Evolutionary conservation across 2,888 invertebrate genomes (phyloP).

Genomic region (Andrena flavipes): DNA sequence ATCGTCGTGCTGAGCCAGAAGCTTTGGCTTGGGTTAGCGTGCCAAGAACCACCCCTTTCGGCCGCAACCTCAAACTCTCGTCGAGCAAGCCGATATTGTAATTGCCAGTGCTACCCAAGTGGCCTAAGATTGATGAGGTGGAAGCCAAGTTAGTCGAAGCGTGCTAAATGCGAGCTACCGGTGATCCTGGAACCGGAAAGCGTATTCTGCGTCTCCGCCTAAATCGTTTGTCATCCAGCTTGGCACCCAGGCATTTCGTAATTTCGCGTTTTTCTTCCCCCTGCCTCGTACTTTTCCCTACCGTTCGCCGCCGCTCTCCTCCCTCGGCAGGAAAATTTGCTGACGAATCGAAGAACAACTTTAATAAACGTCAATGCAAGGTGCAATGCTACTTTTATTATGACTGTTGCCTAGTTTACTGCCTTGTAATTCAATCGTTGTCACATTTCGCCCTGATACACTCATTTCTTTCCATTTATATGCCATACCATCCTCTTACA

Average conservation of each 20-base stretch:
- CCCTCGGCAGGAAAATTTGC: neutral
- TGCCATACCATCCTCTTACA: neutral
- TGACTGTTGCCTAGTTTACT: slow-evolving; percentile 8
- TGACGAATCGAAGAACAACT: slow-evolving; percentile 14
- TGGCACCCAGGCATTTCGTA: slow-evolving; percentile 49
- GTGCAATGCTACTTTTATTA: slow-evolving; percentile 18
- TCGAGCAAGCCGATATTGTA: slow-evolving; percentile 84
- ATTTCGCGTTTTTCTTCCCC: slow-evolving; percentile 52
- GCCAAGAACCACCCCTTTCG: slow-evolving; percentile 80
- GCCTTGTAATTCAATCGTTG: neutral
- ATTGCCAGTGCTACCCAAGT: slow-evolving; percentile 82
- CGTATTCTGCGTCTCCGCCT: slow-evolving; percentile 60
- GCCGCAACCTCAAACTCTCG: slow-evolving; percentile 82
- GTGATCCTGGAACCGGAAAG: slow-evolving; percentile 71
- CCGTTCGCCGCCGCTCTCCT: neutral
- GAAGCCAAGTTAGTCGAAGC: slow-evolving; percentile 80
- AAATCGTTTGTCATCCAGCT: slow-evolving; percentile 68
- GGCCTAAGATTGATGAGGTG: slow-evolving; percentile 83
- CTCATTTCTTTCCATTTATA: slow-evolving; percentile 3
- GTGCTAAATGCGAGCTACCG: slow-evolving; percentile 78
- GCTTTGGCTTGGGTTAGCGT: slow-evolving; percentile 78
- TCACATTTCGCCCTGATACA: neutral
- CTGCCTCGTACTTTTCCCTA: slow-evolving; percentile 1
- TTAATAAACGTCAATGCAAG: slow-evolving; percentile 42
- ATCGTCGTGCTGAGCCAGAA: slow-evolving; percentile 70